Evolutionary conservation across 1,140 invertebrate species (phyloP), one percentile per base, ranked within the genome.

Genomic region (Drosophila sucinea): DNA sequence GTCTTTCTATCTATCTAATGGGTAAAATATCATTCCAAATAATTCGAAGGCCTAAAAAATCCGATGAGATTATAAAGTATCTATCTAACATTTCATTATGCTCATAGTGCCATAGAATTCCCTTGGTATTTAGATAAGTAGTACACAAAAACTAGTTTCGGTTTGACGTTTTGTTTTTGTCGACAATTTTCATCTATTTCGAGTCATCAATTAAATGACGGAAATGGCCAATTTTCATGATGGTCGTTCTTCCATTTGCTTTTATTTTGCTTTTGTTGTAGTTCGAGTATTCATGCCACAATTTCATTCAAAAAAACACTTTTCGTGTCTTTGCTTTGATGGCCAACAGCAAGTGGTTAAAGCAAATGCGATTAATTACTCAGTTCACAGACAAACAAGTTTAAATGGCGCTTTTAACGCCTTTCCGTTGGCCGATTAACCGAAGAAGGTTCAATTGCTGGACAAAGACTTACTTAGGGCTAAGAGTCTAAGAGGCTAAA

Each of bases 141-240:
- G 17, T 25, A 68, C 55, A 54, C 40, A 33, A 33, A 77, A 76
- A 77, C 70, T 57, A 81, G 79, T 87, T 79, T 60, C 60, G 73
- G 82, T 77, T 64, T 61, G 69, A 47, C 70, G 35, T 32, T 44
- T 58, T 57, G 33, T 69, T 80, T 76, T 76, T 75, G 84, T 86
- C 55, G 67, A 79, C 72, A 77, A 77, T 86, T 87, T 86, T 78
- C 69, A 66, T 83, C 44, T 51, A 51, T 77, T 77, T 70, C 74
- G 69, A 69, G 70, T 74, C 84, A 77, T 86, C 83, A 89, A 86
- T 86, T 89, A 86, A 86, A 83, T 82, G 83, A 74, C 83, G 83
- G 83, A 87, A 86, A 83, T 83, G 77, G 63, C 79, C 76, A 86
- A 89, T 86, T 86, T 79, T 70, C 38, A 75, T 89, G 82, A 78